These are phyloP conservation scores for Neosilurus hyrtlii DNA, from an alignment of 2,797 vertebrate genomes.

Conservation along the genomic window DNA sequence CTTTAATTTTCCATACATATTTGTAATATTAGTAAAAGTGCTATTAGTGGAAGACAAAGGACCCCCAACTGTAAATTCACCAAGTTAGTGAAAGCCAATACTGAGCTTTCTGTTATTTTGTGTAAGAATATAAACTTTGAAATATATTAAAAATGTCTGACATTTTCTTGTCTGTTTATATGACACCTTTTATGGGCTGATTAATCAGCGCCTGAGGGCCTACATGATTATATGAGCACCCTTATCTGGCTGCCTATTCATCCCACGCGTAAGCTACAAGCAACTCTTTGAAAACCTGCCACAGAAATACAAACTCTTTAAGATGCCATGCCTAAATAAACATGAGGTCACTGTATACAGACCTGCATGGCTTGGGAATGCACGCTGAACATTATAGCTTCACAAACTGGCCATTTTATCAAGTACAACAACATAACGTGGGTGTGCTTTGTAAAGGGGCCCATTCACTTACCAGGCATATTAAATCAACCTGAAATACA, in stretches of 20 bases:
- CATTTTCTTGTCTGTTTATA: too few species aligned
- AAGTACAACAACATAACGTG: neutral
- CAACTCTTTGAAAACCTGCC: neutral
- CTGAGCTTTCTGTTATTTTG: neutral
- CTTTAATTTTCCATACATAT: neutral
- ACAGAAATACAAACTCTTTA: neutral
- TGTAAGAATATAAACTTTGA: neutral
- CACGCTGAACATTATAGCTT: neutral
- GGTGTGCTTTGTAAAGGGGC: neutral
- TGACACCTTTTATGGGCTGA: neutral
- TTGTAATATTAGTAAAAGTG: neutral
- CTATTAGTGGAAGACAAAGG: neutral
- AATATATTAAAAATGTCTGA: neutral
- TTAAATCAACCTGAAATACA: too few species aligned
- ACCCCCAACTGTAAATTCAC: neutral
- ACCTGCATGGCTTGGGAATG: neutral
- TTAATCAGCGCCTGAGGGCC: neutral
- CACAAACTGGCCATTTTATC: neutral
- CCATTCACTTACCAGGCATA: too few species aligned
- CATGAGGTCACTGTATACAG: neutral
- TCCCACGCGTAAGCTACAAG: too few species aligned
- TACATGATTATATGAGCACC: neutral
- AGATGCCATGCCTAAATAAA: slow-evolving; percentile 8
- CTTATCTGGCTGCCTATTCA: neutral
- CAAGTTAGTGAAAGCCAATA: neutral